A percentile compares a stretch with the other conserved stretches of the same genome.
Conservation (phyloP, 2,113 vertebrate genomes). For the Scopus umbretta region DNA sequence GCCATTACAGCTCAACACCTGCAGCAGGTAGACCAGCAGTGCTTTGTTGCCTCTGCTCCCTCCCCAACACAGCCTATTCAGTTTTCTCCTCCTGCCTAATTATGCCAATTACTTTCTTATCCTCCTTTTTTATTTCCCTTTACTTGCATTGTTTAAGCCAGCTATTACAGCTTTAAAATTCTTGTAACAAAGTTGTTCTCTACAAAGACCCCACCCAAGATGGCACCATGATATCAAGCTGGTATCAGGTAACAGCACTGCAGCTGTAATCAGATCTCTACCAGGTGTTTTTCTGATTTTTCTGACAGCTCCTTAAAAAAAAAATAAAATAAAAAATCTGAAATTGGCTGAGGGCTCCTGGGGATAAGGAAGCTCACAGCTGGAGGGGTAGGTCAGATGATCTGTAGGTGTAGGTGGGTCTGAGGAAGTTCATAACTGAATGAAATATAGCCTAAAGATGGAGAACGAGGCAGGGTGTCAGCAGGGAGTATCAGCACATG, state of each 20-base stretch:
- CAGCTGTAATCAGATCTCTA: background rate
- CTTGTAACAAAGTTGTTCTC: background rate
- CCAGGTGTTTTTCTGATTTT: background rate
- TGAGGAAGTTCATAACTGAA: background rate
- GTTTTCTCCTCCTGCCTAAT: slow-evolving; percentile 32
- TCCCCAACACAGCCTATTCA: background rate
- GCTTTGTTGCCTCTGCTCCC: background rate
- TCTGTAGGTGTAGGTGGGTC: background rate
- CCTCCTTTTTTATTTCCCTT: slow-evolving; percentile 1
- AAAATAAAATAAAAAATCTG: background rate
- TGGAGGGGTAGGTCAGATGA: background rate
- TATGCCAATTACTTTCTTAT: slow-evolving; percentile 39
- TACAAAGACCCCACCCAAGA: background rate
- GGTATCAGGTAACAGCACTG: background rate
- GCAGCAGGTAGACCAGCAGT: background rate
- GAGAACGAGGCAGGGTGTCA: background rate
- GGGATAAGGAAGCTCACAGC: background rate
- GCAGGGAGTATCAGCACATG: background rate
- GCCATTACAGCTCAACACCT: slow-evolving; percentile 23
- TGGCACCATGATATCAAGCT: background rate
- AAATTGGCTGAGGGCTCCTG: background rate
- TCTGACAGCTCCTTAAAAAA: background rate
- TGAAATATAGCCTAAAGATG: background rate
- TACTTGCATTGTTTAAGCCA: background rate
- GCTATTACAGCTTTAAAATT: background rate